These are phyloP conservation scores for Scartelaos histophorus DNA, from an alignment of 2,113 vertebrate genomes.

Conservation along the genomic window DNA sequence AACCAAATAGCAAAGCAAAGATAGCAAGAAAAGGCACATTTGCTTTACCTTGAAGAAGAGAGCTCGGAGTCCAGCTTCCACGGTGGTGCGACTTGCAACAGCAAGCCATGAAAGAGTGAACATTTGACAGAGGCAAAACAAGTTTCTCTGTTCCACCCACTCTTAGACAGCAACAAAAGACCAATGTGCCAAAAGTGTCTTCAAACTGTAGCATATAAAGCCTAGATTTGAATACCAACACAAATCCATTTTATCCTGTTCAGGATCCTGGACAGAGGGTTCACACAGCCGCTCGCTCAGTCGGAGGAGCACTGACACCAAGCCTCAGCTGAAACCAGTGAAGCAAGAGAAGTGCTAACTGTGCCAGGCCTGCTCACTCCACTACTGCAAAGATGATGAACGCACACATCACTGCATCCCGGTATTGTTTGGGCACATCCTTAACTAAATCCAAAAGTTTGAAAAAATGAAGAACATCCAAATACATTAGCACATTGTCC, in stretches of 20 bases:
- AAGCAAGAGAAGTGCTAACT: constrained; percentile 60
- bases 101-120: constrained; percentile 69
- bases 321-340: constrained; percentile 62
- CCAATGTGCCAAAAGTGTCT: constrained; percentile 15
- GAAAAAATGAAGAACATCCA: constrained; percentile 28
- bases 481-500: constrained; percentile 14
- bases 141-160: constrained; percentile 22
- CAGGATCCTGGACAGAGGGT: constrained; percentile 46
- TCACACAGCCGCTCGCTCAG: constrained; percentile 47
- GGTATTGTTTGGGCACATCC: neutral
- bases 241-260: constrained; percentile 60
- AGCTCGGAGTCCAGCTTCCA: constrained; percentile 71
- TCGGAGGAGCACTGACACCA: constrained; percentile 42
- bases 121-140: constrained; percentile 30
- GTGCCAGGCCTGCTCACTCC: constrained; percentile 59
- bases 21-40: neutral
- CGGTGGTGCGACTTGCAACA: constrained; percentile 69
- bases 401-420: constrained; percentile 18
- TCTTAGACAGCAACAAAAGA: neutral
- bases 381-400: constrained; percentile 50
- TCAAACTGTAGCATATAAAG: constrained; percentile 26
- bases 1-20: neutral
- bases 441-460: neutral
- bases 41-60: constrained; percentile 68
- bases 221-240: constrained; percentile 30